These are phyloP conservation scores for Agrochola litura DNA, from an alignment of 2,888 invertebrate species.

Conservation along the genomic window DNA sequence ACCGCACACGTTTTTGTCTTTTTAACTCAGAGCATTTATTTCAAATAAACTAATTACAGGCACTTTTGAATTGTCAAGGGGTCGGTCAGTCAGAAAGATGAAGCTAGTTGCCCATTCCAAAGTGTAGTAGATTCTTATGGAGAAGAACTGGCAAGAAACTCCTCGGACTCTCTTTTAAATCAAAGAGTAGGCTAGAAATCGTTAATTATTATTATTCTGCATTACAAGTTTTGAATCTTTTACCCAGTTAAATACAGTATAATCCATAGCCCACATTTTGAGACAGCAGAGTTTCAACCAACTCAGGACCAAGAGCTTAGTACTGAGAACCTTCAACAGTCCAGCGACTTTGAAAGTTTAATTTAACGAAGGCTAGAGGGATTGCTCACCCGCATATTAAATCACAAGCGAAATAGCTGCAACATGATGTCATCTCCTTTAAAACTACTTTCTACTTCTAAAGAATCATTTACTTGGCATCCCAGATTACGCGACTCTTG, in stretches of 20 bases:
- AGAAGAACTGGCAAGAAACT: no score
- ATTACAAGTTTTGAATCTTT: neutral
- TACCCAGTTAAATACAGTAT: no score
- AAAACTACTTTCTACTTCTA: constrained; percentile 1
- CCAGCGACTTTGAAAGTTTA: constrained; percentile 4
- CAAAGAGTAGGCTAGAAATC: no score
- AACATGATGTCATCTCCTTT: constrained; percentile 15
- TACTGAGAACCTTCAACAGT: constrained; percentile 9
- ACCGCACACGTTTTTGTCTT: no score
- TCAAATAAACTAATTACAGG: no score
- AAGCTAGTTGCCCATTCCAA: no score
- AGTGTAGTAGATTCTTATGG: no score
- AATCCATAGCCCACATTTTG: neutral
- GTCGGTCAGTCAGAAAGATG: neutral
- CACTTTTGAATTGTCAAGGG: neutral
- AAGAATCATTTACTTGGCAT: neutral
- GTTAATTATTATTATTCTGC: neutral
- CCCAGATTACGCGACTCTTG: neutral
- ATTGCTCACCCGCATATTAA: constrained; percentile 18
- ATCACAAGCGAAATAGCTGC: constrained; percentile 13
- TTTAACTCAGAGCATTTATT: no score
- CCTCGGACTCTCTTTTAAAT: no score
- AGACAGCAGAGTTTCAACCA: constrained; percentile 3
- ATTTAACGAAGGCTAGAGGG: constrained; percentile 4
- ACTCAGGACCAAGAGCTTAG: neutral